phyloP scores from a whole-genome alignment of 2,888 invertebrate species.

The Pseudanteris insignis region DNA sequence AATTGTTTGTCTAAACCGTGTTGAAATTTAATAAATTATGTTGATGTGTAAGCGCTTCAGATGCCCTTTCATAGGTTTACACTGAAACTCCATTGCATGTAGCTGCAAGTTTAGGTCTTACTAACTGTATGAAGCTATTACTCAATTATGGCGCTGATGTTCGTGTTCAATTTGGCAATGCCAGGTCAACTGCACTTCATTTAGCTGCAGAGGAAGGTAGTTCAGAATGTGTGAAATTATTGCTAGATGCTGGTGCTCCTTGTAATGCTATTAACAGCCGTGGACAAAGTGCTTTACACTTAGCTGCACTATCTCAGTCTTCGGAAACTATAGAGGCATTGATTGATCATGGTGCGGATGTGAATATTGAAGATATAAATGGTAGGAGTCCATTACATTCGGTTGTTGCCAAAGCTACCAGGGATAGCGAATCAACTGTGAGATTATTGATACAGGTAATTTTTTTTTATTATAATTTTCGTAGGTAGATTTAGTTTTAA shows the following conservation, averaged over 20 bases:
- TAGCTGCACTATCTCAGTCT: slow-evolving; percentile 84
- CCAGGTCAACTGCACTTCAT: slow-evolving; percentile 83
- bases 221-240: slow-evolving; percentile 77
- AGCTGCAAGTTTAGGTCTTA: slow-evolving; percentile 79
- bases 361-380: slow-evolving; percentile 76
- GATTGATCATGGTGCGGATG: slow-evolving; percentile 73
- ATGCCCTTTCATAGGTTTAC: too few relatives aligned
- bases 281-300: slow-evolving; percentile 84
- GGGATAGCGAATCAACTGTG: slow-evolving; percentile 55
- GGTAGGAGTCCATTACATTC: slow-evolving; percentile 83
- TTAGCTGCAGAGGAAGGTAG: slow-evolving; percentile 89
- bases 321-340: slow-evolving; percentile 79
- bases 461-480: too few relatives aligned
- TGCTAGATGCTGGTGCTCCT: slow-evolving; percentile 79
- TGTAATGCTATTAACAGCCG: slow-evolving; percentile 80
- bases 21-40: too few relatives aligned
- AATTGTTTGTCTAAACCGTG: too few relatives aligned
- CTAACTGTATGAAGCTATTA: slow-evolving; percentile 76
- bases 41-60: too few relatives aligned
- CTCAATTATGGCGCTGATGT: slow-evolving; percentile 83
- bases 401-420: slow-evolving; percentile 78
- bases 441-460: slow-evolving; percentile 57
- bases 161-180: slow-evolving; percentile 76
- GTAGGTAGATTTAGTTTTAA: too few relatives aligned
- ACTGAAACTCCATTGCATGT: slow-evolving; percentile 87